Conservation (phyloP, 2,888 invertebrate genomes). For the Smittia aterrima region DNA sequence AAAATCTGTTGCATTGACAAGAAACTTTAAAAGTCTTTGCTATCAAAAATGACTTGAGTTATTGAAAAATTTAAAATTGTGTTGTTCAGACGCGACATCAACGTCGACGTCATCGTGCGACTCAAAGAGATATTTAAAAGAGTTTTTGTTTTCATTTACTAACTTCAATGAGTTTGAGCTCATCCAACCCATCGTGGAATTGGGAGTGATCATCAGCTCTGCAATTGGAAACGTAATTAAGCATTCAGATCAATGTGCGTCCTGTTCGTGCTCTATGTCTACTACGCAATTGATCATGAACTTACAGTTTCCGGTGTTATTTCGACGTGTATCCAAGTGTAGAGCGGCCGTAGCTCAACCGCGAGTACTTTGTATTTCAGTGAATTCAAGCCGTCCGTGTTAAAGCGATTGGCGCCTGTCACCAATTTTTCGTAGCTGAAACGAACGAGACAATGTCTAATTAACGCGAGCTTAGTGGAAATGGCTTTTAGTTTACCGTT, state of each 20-base stretch:
- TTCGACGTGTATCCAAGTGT: conserved; percentile 79
- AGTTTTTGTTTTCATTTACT: no score
- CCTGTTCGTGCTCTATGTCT: conserved; percentile 62
- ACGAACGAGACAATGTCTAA: conserved; percentile 19
- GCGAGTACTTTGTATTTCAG: conserved; percentile 73
- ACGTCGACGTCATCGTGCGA: no score
- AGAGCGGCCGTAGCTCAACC: conserved; percentile 67
- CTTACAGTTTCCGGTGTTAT: conserved; percentile 65
- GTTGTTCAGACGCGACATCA: no score
- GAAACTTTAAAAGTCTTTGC: no score
- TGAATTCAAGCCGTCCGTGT: conserved; percentile 82
- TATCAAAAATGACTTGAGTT: no score
- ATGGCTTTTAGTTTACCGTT: conserved; percentile 62
- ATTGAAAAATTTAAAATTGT: no score
- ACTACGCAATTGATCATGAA: conserved; percentile 48
- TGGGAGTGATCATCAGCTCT: conserved; percentile 33
- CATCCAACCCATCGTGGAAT: no score
- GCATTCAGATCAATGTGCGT: conserved; percentile 44
- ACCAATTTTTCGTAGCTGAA: conserved; percentile 79
- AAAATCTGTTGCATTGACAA: no score
- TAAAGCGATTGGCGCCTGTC: conserved; percentile 77
- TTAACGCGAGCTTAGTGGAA: conserved; percentile 7
- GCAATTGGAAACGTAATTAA: conserved; percentile 17
- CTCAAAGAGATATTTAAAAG: no score
- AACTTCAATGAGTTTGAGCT: no score